Percentiles rank a stretch among this genome's conserved stretches.
These are phyloP conservation scores for Drosophila ochracea DNA, from an alignment of 2,888 invertebrate species.

Conservation along the genomic window DNA sequence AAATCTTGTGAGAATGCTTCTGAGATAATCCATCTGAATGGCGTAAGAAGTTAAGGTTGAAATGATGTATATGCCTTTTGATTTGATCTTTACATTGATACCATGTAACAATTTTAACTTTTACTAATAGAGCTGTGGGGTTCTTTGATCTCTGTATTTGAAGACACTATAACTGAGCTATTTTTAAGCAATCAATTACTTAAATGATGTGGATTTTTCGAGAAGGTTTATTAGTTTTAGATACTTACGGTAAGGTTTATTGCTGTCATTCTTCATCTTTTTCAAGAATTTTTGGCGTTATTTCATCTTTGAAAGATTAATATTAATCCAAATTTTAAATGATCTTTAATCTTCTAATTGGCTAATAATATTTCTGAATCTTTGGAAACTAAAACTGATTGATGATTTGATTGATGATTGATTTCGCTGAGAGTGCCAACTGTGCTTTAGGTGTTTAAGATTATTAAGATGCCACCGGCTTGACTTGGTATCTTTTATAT, in stretches of 20 bases:
- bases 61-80: not conserved
- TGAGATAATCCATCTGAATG: conserved; percentile 7
- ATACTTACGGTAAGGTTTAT: not conserved
- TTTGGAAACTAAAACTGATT: not conserved
- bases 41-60: not conserved
- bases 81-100: conserved; percentile 4
- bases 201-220: not conserved
- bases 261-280: not conserved
- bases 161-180: conserved; percentile 6
- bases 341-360: not conserved
- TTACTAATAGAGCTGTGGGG: not conserved
- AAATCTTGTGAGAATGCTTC: conserved; percentile 18
- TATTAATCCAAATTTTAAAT: not conserved
- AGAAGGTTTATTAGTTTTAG: not conserved
- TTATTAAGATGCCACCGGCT: not conserved
- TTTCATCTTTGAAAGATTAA: not conserved
- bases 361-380: not conserved
- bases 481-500: not conserved
- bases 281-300: not conserved
- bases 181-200: not conserved
- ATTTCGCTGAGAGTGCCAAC: not conserved
- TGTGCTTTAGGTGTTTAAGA: not conserved
- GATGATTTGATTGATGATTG: not conserved
- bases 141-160: not conserved
- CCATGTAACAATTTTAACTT: not conserved